These are phyloP conservation scores for Formica selysi DNA, from an alignment of 1,140 invertebrate species.

Conservation along the genomic window DNA sequence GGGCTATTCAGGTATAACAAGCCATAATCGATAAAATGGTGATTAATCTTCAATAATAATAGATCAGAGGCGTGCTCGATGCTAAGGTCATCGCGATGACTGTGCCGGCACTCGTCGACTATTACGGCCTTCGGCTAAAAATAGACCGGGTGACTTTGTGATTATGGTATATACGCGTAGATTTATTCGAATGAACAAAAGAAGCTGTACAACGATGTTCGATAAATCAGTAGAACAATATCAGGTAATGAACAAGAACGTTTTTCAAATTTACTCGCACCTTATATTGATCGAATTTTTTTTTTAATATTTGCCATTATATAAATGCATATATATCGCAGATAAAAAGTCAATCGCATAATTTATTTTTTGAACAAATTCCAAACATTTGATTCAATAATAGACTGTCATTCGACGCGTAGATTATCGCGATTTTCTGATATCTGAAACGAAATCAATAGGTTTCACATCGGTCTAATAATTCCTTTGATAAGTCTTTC, in stretches of 20 bases:
- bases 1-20: slow-evolving; percentile 25
- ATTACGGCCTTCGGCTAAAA: slow-evolving; percentile 52
- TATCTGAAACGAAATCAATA: not conserved
- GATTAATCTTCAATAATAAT: slow-evolving; percentile 66
- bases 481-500: not conserved
- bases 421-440: not conserved
- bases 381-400: not conserved
- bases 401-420: not conserved
- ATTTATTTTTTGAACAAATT: not conserved
- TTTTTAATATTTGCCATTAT: slow-evolving; percentile 3
- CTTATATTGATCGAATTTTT: slow-evolving; percentile 10
- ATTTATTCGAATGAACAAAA: slow-evolving; percentile 22
- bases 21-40: slow-evolving; percentile 29
- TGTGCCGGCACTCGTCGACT: slow-evolving; percentile 58
- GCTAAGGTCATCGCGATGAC: slow-evolving; percentile 67
- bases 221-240: not conserved
- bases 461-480: not conserved
- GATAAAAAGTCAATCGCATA: not conserved
- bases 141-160: slow-evolving; percentile 57
- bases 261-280: not conserved
- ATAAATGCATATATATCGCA: not conserved
- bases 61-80: slow-evolving; percentile 42
- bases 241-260: not conserved
- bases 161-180: slow-evolving; percentile 22
- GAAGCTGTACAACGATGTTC: not conserved